These are phyloP conservation scores for Struthidea cinerea DNA, from an alignment of 2,113 vertebrate genomes.

Conservation along the genomic window DNA sequence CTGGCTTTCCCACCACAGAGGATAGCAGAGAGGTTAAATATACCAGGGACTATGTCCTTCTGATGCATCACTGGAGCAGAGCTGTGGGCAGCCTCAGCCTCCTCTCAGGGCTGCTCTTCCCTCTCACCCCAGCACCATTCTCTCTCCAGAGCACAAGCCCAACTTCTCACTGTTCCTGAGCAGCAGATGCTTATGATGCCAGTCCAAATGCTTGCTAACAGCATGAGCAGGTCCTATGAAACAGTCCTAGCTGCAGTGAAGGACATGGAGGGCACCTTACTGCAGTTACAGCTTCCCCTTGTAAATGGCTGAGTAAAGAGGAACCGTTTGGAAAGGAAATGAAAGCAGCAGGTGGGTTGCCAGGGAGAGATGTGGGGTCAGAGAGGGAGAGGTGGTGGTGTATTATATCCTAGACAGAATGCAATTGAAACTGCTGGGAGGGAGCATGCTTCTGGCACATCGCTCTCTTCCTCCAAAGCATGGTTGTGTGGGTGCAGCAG, in stretches of 20 bases:
- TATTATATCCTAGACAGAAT: background rate
- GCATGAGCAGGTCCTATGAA: background rate
- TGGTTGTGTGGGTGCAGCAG: background rate
- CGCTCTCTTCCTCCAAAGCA: background rate
- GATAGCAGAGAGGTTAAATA: background rate
- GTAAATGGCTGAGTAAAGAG: background rate
- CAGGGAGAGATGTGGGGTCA: background rate
- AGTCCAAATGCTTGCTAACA: background rate
- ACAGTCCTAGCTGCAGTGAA: background rate
- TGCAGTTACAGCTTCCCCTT: background rate
- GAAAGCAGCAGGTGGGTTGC: background rate
- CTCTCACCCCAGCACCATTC: background rate
- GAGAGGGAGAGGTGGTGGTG: background rate
- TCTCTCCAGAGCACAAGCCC: background rate
- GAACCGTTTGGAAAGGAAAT: background rate
- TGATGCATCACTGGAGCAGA: background rate
- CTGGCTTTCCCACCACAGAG: background rate
- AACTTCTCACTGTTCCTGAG: background rate
- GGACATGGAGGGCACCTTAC: background rate
- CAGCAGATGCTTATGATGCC: background rate
- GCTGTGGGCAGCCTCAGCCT: background rate
- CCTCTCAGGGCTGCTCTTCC: background rate
- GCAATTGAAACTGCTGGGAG: background rate
- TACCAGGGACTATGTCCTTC: rapidly evolving
- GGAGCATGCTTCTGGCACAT: background rate